A percentile compares a stretch with the other conserved stretches of the same genome.
phyloP scores from a whole-genome alignment of 2,797 vertebrate species.

The Hirundo rustica region DNA sequence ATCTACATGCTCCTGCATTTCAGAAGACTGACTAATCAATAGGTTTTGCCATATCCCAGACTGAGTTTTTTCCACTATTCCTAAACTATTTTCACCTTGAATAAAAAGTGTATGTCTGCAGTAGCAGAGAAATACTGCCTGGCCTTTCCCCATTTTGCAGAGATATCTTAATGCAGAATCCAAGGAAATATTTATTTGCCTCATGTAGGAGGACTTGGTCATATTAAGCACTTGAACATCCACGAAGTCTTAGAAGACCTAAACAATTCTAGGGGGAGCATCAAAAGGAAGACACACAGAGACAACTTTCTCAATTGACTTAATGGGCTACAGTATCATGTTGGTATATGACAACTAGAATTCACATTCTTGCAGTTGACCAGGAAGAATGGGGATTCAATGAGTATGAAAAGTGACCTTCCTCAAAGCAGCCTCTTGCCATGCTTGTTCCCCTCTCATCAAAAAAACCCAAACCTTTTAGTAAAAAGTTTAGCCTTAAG shows the following conservation, averaged over 20 bases:
- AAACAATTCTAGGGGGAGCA: background rate
- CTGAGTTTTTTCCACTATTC: background rate
- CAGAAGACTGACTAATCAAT: background rate
- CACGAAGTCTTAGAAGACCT: background rate
- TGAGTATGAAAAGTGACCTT: background rate
- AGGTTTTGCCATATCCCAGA: background rate
- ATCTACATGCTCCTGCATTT: background rate
- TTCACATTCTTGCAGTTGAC: background rate
- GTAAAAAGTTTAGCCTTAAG: background rate
- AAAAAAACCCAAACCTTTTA: background rate
- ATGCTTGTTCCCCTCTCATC: background rate
- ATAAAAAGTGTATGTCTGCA: background rate
- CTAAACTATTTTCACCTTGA: background rate
- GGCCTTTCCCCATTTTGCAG: background rate
- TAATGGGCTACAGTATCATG: background rate
- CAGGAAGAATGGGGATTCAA: background rate
- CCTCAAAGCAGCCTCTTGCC: background rate
- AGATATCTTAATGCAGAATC: background rate
- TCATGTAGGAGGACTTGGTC: background rate
- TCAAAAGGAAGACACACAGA: background rate
- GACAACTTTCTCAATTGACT: background rate
- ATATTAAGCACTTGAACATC: fast-evolving
- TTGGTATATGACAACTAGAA: background rate
- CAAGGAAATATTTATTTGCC: background rate
- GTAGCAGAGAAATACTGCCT: background rate